Conservation (phyloP, 2,113 vertebrate genomes). For the Toxotes chatareus region DNA sequence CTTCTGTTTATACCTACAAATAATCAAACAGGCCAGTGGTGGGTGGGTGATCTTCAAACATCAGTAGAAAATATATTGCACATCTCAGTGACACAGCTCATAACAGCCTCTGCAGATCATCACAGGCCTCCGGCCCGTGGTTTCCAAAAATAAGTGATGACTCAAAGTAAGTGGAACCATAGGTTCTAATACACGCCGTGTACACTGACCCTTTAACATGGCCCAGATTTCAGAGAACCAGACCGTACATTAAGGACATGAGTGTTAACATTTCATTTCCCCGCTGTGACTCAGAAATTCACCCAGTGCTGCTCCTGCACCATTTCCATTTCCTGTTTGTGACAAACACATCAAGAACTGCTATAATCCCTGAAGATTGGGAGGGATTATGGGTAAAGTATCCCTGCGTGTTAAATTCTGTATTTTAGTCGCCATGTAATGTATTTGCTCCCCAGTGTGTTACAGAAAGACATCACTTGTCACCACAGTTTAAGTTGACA, state of each 20-base stretch:
- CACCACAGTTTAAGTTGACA: conserved; percentile 36
- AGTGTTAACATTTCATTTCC: neutral
- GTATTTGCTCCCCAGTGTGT: conserved; percentile 18
- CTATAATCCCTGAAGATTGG: conserved; percentile 44
- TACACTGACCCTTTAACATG: neutral
- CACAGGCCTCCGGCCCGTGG: too few relatives aligned
- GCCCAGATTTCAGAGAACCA: neutral
- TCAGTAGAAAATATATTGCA: too few relatives aligned
- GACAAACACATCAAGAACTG: conserved; percentile 30
- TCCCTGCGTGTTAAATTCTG: conserved; percentile 29
- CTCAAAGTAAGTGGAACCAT: neutral
- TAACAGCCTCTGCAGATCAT: too few relatives aligned
- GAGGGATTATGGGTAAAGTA: conserved; percentile 50
- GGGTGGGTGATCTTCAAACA: too few relatives aligned
- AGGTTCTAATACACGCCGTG: neutral
- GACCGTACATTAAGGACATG: neutral
- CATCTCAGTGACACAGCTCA: too few relatives aligned
- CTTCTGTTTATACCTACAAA: too few relatives aligned
- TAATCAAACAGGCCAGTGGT: too few relatives aligned
- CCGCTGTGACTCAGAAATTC: conserved; percentile 3
- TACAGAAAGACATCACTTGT: conserved; percentile 9
- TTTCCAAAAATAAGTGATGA: neutral
- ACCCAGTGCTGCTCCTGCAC: conserved; percentile 8
- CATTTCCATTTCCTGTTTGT: neutral
- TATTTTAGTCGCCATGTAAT: conserved; percentile 19